Evolutionary conservation across 2,113 vertebrate genomes (phyloP), one percentile per base, ranked within the genome.

Genomic region (Corydoras maculifer): DNA sequence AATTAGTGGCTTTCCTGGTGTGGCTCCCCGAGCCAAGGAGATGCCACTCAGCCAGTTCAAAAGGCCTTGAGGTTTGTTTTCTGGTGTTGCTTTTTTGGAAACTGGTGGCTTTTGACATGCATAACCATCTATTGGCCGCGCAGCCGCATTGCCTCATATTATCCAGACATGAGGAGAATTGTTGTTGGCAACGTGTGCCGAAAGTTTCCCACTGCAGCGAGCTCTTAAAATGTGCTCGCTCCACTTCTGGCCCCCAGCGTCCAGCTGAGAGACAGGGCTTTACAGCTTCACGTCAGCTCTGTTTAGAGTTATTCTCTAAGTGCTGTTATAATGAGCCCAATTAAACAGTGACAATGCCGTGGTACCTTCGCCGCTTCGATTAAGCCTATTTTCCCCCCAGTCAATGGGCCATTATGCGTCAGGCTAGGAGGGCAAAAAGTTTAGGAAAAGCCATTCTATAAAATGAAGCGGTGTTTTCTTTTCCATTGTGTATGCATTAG

Each of bases 41-140:
- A 84, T 88, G 87, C 89, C 88, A 86, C 83, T 89, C 86, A 87
- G 84, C 75, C 14, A 73, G 80, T 86, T 88, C 84, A 85, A 87
- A 87, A 87, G 84, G 82, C 77, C 82, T 79, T 84, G 87, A 89
- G 87, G 86, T 90, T 87, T 88, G 81, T 86, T 87, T 87, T 84
- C 85, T 85, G 84, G 82, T 85, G 81, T 81, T 88, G 88, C 85
- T 89, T 91, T 77, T 88, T 88, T 90, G 87, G 88, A 90, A 90
- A 87, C 87, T 87, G 90, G 88, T 32, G 87, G 88, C 84, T 86
- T 83, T 82, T 87, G 87, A 89, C 90, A 90, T 91, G 87, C 84
- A 67, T 82, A 86, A 85, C 85, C 86, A 86, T 87, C 83, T 79
- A 84, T 85, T 85, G 87, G 85, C 83, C 11, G 32, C 84, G 78